A percentile compares a stretch with the other conserved stretches of the same genome.
phyloP scores from a whole-genome alignment of 2,797 vertebrate genomes.

The Pseudotriccus pelzelni region DNA sequence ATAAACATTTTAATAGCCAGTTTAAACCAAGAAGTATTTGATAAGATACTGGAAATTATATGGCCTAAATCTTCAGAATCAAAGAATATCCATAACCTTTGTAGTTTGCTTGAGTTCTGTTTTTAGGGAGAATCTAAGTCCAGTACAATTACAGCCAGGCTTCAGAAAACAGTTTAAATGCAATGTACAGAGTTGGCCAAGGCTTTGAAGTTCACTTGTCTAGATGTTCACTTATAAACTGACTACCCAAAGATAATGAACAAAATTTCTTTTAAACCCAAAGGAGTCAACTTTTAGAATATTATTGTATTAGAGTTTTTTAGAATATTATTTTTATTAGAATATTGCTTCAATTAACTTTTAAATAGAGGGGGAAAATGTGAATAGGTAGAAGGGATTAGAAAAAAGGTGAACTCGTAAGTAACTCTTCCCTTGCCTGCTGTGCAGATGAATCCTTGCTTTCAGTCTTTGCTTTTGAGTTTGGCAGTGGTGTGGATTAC shows the following conservation, averaged over 20 bases:
- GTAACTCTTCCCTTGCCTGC: background rate
- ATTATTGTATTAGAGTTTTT: background rate
- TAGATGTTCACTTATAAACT: background rate
- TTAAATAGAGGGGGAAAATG: background rate
- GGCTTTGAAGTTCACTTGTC: background rate
- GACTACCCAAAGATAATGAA: background rate
- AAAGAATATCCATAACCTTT: background rate
- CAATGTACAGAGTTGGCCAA: background rate
- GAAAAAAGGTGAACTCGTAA: background rate
- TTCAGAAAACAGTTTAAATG: background rate
- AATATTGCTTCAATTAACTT: background rate
- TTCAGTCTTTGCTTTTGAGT: background rate
- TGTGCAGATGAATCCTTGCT: background rate
- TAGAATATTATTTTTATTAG: background rate
- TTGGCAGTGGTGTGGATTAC: background rate
- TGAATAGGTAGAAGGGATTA: background rate
- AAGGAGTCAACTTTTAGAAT: background rate
- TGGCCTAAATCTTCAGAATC: background rate
- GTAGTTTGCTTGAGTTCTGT: background rate
- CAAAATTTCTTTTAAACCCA: background rate
- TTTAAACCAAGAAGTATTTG: background rate
- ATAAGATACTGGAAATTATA: background rate
- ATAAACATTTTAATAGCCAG: background rate
- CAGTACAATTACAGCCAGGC: background rate
- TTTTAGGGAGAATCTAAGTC: background rate